Base-by-base conservation (phyloP, 2,113 vertebrate species). In the Ardeotis arabs region DNA sequence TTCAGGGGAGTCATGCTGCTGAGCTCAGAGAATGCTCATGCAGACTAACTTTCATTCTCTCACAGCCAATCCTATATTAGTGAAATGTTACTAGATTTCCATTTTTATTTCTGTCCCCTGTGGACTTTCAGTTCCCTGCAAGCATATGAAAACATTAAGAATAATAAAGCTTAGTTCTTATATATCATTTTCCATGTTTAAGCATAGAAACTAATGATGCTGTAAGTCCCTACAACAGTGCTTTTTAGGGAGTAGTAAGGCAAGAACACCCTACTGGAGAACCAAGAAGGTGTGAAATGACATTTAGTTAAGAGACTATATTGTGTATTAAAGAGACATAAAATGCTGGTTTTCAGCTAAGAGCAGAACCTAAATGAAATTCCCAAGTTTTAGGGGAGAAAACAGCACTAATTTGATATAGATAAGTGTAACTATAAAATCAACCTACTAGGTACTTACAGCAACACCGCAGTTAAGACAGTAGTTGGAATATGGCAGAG, bases 181-280 rank as follows among this genome's bases (percentile, higher is more conserved):
- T 93, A 92, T 92, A 96, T 95, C 80, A 82, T 92, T 89, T 97
- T 94, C 96, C 80, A 92, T 93, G 86, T 96, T 96, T 96, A 96
- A 97, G 88, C 90, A 75, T 82, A 86, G 94, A 97, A 97, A 95
- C 94, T 96, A 97, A 97, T 94, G 96, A 84, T 93, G 94, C 94
- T 92, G 18, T 87, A 93, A 96, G 80, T 92, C 73, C 79, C 92
- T 95, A 92, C 88, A 95, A 94, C 89, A 91, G 84, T 49, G 70
- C 62, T 70, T 96, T 93, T 93, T 92, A 93, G 83, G 93, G 84
- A 92, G 77, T 87, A 91, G 86, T 97, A 95, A 97, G 94, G 84
- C 59, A 90, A 90, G 95, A 93, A 96, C 88, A 96, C 74, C 90
- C 95, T 96, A 95, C 89, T 93, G 94, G 85, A 95, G 96, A 95